These are phyloP conservation scores for Brachypteracias leptosomus DNA, from an alignment of 2,113 vertebrate species.

Conservation along the genomic window DNA sequence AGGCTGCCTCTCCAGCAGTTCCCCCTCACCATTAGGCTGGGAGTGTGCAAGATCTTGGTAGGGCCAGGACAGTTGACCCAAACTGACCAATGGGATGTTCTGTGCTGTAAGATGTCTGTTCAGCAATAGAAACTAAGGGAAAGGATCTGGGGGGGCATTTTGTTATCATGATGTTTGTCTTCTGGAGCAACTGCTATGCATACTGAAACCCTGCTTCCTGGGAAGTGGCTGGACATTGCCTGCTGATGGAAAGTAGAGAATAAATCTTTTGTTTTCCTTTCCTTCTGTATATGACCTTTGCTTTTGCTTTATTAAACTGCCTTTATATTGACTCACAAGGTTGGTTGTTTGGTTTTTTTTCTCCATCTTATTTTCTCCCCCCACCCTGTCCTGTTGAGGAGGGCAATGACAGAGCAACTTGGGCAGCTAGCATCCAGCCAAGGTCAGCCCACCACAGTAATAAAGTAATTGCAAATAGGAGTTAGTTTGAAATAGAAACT, in stretches of 20 bases:
- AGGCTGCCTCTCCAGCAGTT: background rate
- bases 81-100: background rate
- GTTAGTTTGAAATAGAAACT: background rate
- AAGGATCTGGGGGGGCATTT: no score
- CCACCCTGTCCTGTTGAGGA: background rate
- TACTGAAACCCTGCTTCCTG: background rate
- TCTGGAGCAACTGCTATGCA: no score
- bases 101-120: background rate
- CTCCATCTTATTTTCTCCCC: background rate
- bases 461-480: background rate
- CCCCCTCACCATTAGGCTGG: background rate
- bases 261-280: background rate
- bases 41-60: background rate
- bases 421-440: background rate
- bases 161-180: background rate
- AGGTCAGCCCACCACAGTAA: background rate
- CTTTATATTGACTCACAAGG: background rate
- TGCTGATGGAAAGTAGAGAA: background rate
- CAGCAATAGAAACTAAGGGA: background rate
- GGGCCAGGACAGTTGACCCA: background rate
- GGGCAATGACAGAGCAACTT: background rate
- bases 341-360: no score
- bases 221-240: background rate
- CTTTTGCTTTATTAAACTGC: background rate
- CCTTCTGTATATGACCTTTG: background rate